These are phyloP conservation scores for Gastrophryne carolinensis DNA, from an alignment of 2,797 vertebrate genomes.

Conservation along the genomic window DNA sequence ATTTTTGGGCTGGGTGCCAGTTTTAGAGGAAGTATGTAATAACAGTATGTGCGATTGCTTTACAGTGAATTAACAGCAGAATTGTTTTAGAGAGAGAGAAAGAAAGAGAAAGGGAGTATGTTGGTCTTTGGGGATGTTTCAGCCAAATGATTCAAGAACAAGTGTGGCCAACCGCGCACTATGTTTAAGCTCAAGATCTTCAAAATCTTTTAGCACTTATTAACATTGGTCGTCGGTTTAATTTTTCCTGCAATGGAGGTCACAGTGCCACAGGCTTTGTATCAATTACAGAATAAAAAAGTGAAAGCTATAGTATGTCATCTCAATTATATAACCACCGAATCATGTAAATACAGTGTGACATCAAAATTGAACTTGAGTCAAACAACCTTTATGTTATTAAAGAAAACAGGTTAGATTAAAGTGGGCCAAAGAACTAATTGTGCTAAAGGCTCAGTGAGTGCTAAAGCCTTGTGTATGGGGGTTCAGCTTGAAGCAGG, in stretches of 20 bases:
- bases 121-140: constrained; percentile 16
- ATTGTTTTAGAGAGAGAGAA: not conserved
- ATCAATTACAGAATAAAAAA: not conserved
- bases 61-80: constrained; percentile 30
- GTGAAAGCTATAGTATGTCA: not conserved
- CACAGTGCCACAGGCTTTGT: not conserved
- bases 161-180: not conserved
- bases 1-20: constrained; percentile 8
- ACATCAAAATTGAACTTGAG: too few species aligned
- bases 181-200: constrained; percentile 1
- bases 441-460: too few species aligned
- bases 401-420: too few species aligned
- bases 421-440: too few species aligned
- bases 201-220: not conserved
- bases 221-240: not conserved
- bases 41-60: constrained; percentile 27
- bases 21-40: constrained; percentile 31
- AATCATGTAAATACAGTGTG: not conserved
- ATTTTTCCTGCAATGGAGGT: not conserved
- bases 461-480: not conserved
- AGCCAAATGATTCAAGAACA: constrained; percentile 14
- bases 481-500: not conserved
- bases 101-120: not conserved
- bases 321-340: not conserved
- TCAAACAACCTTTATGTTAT: too few species aligned